A percentile compares a stretch with the other conserved stretches of the same genome.
phyloP scores from a whole-genome alignment of 2,888 invertebrate genomes.

The Gastrophysa polygoni region DNA sequence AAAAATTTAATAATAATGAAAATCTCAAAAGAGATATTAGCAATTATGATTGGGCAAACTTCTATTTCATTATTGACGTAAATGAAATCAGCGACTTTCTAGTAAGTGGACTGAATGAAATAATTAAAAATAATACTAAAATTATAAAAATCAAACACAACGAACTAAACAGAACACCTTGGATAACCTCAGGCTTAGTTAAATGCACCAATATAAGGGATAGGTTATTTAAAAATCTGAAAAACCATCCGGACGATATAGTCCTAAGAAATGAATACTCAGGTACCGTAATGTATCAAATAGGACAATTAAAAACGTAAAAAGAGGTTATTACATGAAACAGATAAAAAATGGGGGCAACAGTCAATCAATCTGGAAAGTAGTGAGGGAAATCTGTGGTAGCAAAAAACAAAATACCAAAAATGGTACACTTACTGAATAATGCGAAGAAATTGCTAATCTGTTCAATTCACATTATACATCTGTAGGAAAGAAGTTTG shows the following conservation, averaged over 20 bases:
- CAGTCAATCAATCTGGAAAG: not conserved
- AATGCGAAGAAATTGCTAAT: not conserved
- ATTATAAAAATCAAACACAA: not conserved
- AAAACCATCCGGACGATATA: not conserved
- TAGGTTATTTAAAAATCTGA: slow-evolving; percentile 1
- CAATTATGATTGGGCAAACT: slow-evolving; percentile 5
- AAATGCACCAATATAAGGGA: not conserved
- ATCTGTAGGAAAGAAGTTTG: not conserved
- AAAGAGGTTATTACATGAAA: not conserved
- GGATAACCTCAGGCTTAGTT: not conserved
- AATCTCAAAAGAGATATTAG: not conserved
- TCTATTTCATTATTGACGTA: not conserved
- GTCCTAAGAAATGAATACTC: not conserved
- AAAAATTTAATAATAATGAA: slow-evolving; percentile 6
- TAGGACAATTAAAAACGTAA: not conserved
- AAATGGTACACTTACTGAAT: too few relatives aligned
- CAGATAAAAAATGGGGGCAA: not conserved
- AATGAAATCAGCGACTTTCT: not conserved
- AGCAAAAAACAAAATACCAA: not conserved
- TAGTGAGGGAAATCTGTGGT: not conserved
- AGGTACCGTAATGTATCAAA: not conserved
- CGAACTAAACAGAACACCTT: not conserved
- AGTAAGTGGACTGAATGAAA: not conserved
- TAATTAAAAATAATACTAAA: not conserved
- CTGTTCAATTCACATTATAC: not conserved